Evolutionary conservation across 2,888 invertebrate genomes (phyloP).

Genomic region (Parnassius glacialis): DNA sequence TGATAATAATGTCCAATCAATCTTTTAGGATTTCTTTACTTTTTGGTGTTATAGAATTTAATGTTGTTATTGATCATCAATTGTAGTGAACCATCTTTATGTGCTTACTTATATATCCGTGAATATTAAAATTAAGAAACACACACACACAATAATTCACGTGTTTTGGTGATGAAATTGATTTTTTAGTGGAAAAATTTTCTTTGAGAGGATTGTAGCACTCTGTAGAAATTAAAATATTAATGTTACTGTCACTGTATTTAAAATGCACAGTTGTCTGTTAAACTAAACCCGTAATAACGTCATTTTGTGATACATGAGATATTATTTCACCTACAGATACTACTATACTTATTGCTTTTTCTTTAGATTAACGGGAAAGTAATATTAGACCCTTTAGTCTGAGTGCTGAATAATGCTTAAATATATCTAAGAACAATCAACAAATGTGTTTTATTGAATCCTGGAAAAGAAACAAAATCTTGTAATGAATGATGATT

Average conservation of each 20-base stretch:
- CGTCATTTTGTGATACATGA: constrained; percentile 21
- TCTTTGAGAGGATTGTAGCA: constrained; percentile 55
- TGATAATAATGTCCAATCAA: too few relatives aligned
- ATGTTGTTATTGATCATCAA: too few relatives aligned
- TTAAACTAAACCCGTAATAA: constrained; percentile 38
- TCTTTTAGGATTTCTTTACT: too few relatives aligned
- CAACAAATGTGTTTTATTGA: constrained; percentile 29
- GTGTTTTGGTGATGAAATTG: constrained; percentile 16
- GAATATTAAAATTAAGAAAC: too few relatives aligned
- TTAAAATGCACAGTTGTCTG: constrained; percentile 41
- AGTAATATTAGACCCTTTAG: constrained; percentile 44
- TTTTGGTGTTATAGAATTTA: too few relatives aligned
- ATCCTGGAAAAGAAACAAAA: too few relatives aligned
- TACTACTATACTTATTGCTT: constrained; percentile 49
- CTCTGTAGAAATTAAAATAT: constrained; percentile 50
- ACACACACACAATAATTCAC: background rate
- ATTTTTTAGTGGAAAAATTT: constrained; percentile 3
- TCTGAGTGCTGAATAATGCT: constrained; percentile 50
- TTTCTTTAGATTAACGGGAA: constrained; percentile 50
- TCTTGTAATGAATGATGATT: too few relatives aligned
- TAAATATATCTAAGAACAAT: constrained; percentile 39
- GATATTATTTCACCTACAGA: constrained; percentile 31
- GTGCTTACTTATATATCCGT: too few relatives aligned
- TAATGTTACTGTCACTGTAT: constrained; percentile 42
- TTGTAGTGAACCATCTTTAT: too few relatives aligned